Evolutionary conservation across 2,113 vertebrate genomes (phyloP).

Genomic region (Tachysurus vachellii): DNA sequence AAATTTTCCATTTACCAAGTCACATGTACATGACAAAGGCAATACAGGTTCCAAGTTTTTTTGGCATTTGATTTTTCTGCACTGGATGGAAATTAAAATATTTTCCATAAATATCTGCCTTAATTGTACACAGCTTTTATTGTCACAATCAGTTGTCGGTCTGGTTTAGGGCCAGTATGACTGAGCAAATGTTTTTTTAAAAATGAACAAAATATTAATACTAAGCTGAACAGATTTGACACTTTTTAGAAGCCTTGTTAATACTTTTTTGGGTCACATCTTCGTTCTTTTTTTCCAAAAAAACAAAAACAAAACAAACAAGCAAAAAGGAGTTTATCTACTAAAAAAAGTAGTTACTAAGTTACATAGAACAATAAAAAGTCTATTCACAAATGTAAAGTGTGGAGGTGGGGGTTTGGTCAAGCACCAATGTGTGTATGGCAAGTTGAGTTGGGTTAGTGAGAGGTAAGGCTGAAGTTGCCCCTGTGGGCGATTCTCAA

Average conservation of each 20-base stretch:
- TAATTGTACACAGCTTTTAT: background rate
- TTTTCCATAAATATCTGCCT: background rate
- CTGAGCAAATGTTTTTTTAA: background rate
- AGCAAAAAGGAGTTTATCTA: too few relatives aligned
- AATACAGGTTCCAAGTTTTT: background rate
- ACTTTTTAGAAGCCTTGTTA: background rate
- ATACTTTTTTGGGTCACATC: background rate
- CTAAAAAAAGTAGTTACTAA: too few relatives aligned
- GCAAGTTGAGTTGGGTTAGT: background rate
- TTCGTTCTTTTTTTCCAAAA: too few relatives aligned
- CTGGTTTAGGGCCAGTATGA: background rate
- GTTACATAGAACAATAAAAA: too few relatives aligned
- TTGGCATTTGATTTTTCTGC: background rate
- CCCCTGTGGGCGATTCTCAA: too few relatives aligned
- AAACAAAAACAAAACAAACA: too few relatives aligned
- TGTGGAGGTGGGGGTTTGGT: background rate
- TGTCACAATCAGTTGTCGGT: background rate
- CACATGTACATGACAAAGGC: background rate
- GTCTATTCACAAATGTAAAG: too few relatives aligned
- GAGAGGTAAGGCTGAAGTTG: background rate
- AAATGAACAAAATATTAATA: background rate
- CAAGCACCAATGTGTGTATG: background rate
- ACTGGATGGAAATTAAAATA: background rate
- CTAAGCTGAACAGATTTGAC: background rate
- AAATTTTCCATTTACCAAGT: background rate